These are phyloP conservation scores for Halisarca cf. caerulea DNA, from an alignment of 37 sponge, comb jelly and placozoan species.

Conservation along the genomic window DNA sequence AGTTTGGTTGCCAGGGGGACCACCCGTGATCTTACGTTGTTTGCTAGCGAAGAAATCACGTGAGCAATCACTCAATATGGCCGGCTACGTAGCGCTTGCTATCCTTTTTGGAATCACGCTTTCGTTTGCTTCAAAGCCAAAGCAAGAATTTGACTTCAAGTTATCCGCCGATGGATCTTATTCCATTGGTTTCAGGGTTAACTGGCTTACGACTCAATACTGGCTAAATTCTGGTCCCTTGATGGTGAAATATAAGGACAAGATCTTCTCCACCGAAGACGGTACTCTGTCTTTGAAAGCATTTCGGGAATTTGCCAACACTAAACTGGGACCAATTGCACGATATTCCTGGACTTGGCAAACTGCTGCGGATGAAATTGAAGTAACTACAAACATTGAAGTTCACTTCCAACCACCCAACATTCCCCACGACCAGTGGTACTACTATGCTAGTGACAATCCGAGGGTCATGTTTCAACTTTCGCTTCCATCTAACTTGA, in stretches of 20 bases:
- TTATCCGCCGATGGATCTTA: slow-evolving; percentile 5
- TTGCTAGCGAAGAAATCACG: neutral
- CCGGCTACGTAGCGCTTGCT: neutral
- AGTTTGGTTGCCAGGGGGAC: slow-evolving; percentile 3
- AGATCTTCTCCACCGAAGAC: neutral
- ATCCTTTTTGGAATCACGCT: neutral
- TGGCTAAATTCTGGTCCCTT: slow-evolving; percentile 31
- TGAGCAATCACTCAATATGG: neutral
- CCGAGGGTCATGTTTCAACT: neutral
- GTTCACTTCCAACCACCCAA: neutral
- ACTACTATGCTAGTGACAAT: neutral
- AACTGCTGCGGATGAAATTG: neutral
- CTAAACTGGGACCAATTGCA: neutral
- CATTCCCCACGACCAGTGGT: neutral
- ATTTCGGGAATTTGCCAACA: neutral
- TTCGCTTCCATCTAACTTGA: no score
- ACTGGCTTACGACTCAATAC: neutral
- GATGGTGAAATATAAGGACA: neutral
- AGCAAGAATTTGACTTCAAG: neutral
- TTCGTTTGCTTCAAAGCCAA: neutral
- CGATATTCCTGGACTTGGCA: neutral
- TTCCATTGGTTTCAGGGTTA: neutral
- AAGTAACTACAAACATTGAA: neutral
- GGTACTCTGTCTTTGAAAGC: neutral
- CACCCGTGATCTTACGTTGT: no score